Conservation (phyloP, 2,888 invertebrate genomes). For the Sphaeridia pumilis region DNA sequence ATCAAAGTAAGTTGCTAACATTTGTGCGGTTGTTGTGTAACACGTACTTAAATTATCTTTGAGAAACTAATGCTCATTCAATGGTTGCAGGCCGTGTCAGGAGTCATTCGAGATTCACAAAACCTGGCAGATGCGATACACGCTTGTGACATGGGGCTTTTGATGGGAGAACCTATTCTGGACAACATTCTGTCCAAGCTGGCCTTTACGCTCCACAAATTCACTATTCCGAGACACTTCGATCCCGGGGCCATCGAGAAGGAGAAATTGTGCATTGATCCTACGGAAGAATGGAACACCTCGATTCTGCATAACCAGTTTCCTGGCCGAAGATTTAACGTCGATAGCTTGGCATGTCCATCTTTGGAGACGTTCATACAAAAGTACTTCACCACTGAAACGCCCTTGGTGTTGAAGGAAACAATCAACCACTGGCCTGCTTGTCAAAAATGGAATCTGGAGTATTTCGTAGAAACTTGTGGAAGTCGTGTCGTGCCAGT, state of each 20-base stretch:
- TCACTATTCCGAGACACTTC: too few species aligned
- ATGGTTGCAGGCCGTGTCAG: neutral
- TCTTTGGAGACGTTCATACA: slow-evolving; percentile 57
- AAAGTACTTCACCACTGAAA: slow-evolving; percentile 45
- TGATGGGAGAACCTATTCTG: slow-evolving; percentile 56
- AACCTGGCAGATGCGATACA: too few species aligned
- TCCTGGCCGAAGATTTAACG: slow-evolving; percentile 8
- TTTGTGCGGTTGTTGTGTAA: too few species aligned
- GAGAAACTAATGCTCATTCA: too few species aligned
- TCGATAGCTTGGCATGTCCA: slow-evolving; percentile 44
- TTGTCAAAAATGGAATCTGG: slow-evolving; percentile 60
- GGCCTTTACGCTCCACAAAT: slow-evolving; percentile 17
- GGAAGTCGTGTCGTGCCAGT: slow-evolving; percentile 74
- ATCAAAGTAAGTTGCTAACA: slow-evolving; percentile 50
- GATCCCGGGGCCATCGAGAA: too few species aligned
- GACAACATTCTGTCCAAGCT: slow-evolving; percentile 39
- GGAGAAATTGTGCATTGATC: too few species aligned
- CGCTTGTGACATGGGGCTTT: slow-evolving; percentile 59
- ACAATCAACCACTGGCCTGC: slow-evolving; percentile 70
- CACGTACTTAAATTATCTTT: too few species aligned
- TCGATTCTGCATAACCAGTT: slow-evolving; percentile 3
- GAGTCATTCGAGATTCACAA: too few species aligned
- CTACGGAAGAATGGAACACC: too few species aligned
- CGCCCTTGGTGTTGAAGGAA: slow-evolving; percentile 57
- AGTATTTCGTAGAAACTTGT: slow-evolving; percentile 51